Percentiles rank a stretch among this genome's conserved stretches.
Conservation (phyloP, 1,140 invertebrate species). For the Polypedilum pembai region DNA sequence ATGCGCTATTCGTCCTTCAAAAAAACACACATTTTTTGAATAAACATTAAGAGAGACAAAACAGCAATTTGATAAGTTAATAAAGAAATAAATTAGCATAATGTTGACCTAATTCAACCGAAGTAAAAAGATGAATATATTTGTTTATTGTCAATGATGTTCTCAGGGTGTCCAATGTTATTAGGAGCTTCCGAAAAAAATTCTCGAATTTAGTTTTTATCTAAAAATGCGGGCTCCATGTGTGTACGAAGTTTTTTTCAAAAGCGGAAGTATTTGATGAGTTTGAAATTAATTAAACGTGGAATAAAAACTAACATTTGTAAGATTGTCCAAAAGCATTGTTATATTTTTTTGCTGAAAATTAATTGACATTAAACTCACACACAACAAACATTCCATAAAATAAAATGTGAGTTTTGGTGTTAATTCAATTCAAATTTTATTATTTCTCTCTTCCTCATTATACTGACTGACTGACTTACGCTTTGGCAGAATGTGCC, state of each 20-base stretch:
- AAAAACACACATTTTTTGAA: background rate
- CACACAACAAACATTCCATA: background rate
- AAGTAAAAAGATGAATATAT: background rate
- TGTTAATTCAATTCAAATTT: constrained; percentile 7
- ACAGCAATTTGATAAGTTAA: background rate
- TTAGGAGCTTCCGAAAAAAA: constrained; percentile 1
- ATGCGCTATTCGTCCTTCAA: constrained; percentile 6
- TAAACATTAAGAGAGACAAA: background rate
- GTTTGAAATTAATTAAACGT: background rate
- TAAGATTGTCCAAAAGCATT: constrained; percentile 20
- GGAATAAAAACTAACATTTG: constrained; percentile 3
- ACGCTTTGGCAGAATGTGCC: background rate
- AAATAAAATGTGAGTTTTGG: background rate
- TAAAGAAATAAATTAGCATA: constrained; percentile 18
- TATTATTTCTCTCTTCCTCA: background rate
- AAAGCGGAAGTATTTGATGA: constrained; percentile 23
- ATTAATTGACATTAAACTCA: background rate
- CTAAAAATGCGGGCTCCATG: constrained; percentile 16
- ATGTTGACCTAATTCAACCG: constrained; percentile 24
- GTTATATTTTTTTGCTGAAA: background rate
- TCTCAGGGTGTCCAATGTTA: background rate
- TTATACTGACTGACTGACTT: background rate
- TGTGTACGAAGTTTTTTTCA: no score
- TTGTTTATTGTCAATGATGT: background rate
- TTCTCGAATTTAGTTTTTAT: constrained; percentile 8